A percentile compares a stretch with the other conserved stretches of the same genome.
Conservation (phyloP, 2,113 vertebrate genomes). For the Poeciliopsis retropinna region DNA sequence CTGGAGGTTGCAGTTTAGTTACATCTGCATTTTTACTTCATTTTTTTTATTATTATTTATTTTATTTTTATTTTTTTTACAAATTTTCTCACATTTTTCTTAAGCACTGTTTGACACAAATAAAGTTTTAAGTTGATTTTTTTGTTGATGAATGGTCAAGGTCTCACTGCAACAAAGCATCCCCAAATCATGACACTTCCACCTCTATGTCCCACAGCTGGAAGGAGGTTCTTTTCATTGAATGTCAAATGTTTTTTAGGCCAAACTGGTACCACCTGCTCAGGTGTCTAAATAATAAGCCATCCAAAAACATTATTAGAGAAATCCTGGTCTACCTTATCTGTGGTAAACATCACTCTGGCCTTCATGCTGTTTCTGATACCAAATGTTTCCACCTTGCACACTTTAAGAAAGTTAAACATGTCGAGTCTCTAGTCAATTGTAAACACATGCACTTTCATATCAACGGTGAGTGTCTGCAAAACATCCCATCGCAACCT, state of each 20-base stretch:
- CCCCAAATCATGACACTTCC: neutral
- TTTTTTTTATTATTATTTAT: too few relatives aligned
- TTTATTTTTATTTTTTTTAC: neutral
- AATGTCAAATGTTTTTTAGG: too few relatives aligned
- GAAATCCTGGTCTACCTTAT: neutral
- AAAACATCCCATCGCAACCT: neutral
- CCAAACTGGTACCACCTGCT: too few relatives aligned
- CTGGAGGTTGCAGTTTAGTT: neutral
- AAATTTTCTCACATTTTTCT: neutral
- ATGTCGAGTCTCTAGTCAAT: neutral
- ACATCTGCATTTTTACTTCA: too few relatives aligned
- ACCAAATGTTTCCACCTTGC: neutral
- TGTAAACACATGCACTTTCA: neutral
- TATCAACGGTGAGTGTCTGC: neutral
- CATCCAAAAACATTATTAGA: neutral
- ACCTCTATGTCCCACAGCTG: neutral
- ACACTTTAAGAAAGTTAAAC: neutral
- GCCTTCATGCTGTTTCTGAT: neutral
- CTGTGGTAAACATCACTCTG: neutral
- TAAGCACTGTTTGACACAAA: neutral
- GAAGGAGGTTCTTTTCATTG: neutral
- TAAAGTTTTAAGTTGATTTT: neutral
- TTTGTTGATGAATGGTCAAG: neutral
- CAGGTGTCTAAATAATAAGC: too few relatives aligned
- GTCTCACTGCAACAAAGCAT: neutral